Conservation (phyloP, 1,140 invertebrate species). For the Carcinoscorpius rotundicauda region DNA sequence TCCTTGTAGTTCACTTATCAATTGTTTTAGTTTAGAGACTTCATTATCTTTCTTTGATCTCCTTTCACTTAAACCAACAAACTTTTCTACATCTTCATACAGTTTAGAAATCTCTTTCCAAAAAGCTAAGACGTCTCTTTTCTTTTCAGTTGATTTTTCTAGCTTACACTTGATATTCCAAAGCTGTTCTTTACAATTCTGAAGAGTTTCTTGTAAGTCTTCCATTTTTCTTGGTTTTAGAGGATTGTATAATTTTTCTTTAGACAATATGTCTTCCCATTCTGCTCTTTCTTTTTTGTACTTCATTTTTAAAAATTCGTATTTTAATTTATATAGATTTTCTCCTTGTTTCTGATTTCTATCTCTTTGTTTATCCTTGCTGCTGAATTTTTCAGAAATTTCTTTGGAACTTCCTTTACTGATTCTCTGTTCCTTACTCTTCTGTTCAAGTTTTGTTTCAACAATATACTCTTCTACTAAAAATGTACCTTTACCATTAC, state of each 20-base stretch:
- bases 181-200: too few species aligned
- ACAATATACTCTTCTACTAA: too few species aligned
- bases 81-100: constrained; percentile 9
- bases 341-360: neutral
- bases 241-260: neutral
- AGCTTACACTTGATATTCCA: neutral
- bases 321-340: neutral
- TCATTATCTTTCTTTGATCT: constrained; percentile 1
- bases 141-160: constrained; percentile 14
- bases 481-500: too few species aligned
- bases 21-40: neutral
- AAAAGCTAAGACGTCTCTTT: constrained; percentile 12
- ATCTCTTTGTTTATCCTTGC: neutral
- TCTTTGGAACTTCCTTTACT: neutral
- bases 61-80: too few species aligned
- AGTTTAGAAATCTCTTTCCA: constrained; percentile 18
- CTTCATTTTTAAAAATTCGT: neutral
- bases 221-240: neutral
- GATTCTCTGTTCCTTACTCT: too few species aligned
- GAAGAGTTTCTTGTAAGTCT: too few species aligned
- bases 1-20: neutral
- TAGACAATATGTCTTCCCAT: neutral
- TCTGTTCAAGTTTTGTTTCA: too few species aligned
- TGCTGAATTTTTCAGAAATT: neutral
- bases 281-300: constrained; percentile 2